Evolutionary conservation across 2,888 invertebrate genomes (phyloP), one percentile per base, ranked within the genome.

Genomic region (Eudasyphora cyanicolor): DNA sequence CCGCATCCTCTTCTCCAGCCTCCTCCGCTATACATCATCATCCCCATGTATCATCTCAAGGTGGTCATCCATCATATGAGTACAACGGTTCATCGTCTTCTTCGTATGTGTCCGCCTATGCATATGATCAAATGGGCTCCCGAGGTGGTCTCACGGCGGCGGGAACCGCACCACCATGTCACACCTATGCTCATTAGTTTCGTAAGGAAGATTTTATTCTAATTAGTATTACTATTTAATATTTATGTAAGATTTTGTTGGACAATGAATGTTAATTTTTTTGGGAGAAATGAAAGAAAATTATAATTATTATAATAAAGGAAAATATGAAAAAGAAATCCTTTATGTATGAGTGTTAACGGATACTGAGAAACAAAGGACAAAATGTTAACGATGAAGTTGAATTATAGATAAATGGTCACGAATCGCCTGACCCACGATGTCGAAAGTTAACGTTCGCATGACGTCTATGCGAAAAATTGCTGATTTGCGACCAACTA

Each of bases 181-280:
- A 77, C 70, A 67, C 82, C 64, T 62, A 85, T 79, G 85, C 85
- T 71, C 85, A 82, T 82, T 86, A 84, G 81, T 69, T 78, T 80
- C 76, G 45, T 67, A 79, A 45, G 32, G 10, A 19, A 64, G 75
- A 82, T 75, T 79, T 73, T 74, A 78, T 78, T 78, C 80, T 57
- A 29, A 14, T 67, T 38, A 14, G 14, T 38, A 8, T 14, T 45
- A 67, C 12, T 35, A 62, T 62, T 45, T 62, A 62, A 21, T 64
- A 64, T 71, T 73, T 45, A 76, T 45, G 45, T 45, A 45, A 54
- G 54, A 76, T 49, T 84, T 84, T 84, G 78, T 81, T 84, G 75
- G 49, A 67, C 70, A 81, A 78, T 84, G 7, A 78, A 78, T 81
- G 83, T 84, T 81, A 76, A 75, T 78, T 70, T 74, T 42, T 24